phyloP scores from a whole-genome alignment of 2,113 vertebrate species.

The Syngnathus floridae region DNA sequence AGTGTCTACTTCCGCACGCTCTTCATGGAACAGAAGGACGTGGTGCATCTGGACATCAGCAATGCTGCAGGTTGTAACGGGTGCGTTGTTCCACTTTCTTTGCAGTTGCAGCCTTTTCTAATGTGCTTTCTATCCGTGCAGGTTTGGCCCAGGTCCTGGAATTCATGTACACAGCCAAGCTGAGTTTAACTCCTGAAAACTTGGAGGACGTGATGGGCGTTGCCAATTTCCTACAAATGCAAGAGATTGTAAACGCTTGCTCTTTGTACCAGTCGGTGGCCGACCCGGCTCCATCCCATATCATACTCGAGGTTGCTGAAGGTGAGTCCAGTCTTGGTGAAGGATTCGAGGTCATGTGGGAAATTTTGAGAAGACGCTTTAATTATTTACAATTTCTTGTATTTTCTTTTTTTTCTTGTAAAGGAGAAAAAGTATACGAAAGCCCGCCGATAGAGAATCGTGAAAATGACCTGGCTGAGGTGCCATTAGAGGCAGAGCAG shows the following conservation, averaged over 20 bases:
- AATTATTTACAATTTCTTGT: too few relatives aligned
- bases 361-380: not conserved
- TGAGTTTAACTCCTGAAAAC: constrained; percentile 82
- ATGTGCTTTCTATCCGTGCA: constrained; percentile 49
- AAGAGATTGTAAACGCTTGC: constrained; percentile 87
- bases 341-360: not conserved
- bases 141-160: constrained; percentile 92
- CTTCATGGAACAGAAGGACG: constrained; percentile 94
- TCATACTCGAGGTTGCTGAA: constrained; percentile 46
- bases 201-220: constrained; percentile 89
- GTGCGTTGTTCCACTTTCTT: not conserved
- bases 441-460: constrained; percentile 22
- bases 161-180: constrained; percentile 96
- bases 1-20: constrained; percentile 93
- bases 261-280: constrained; percentile 81
- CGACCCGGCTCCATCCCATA: constrained; percentile 38
- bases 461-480: constrained; percentile 31
- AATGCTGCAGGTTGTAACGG: constrained; percentile 82
- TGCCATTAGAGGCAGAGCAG: constrained; percentile 31
- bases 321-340: constrained; percentile 41
- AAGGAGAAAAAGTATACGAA: constrained; percentile 45
- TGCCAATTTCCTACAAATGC: constrained; percentile 92
- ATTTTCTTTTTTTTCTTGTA: not conserved
- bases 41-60: constrained; percentile 96
- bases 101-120: not conserved